phyloP scores from a whole-genome alignment of 2,797 vertebrate species.

The Coreius guichenoti region DNA sequence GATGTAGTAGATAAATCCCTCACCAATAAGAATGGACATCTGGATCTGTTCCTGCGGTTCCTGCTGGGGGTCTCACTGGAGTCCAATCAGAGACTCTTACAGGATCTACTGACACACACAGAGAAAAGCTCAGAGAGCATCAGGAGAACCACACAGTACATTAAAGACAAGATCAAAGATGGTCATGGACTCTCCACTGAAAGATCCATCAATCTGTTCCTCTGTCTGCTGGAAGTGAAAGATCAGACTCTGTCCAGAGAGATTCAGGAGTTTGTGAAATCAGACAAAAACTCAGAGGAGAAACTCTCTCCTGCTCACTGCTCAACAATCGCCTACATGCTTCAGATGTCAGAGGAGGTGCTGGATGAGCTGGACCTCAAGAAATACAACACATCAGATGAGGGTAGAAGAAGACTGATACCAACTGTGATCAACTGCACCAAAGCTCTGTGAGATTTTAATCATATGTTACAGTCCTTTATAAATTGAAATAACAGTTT shows the following conservation, averaged over 20 bases:
- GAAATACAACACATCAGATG: conserved; percentile 4
- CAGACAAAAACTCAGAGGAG: too few species aligned
- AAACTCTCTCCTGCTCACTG: neutral
- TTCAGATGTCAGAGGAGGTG: neutral
- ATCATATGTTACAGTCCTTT: neutral
- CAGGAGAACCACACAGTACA: too few species aligned
- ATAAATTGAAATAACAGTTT: neutral
- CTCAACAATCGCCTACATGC: neutral
- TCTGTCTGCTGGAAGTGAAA: too few species aligned
- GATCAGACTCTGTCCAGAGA: too few species aligned
- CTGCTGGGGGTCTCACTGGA: neutral
- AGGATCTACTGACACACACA: conserved; percentile 1
- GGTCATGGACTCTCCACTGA: too few species aligned
- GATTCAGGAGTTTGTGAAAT: too few species aligned
- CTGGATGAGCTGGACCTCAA: neutral
- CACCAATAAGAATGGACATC: rapidly evolving
- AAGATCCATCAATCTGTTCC: too few species aligned
- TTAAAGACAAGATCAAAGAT: too few species aligned
- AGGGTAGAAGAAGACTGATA: neutral
- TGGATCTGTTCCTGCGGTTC: too few species aligned
- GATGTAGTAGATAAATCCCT: neutral
- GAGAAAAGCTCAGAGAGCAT: neutral
- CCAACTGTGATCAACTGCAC: neutral
- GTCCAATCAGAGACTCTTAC: conserved; percentile 13
- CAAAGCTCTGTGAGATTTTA: neutral